Percentiles rank a stretch among this genome's conserved stretches.
Evolutionary conservation across 2,888 invertebrate genomes (phyloP).

Genomic region (Temnothorax ravouxi): DNA sequence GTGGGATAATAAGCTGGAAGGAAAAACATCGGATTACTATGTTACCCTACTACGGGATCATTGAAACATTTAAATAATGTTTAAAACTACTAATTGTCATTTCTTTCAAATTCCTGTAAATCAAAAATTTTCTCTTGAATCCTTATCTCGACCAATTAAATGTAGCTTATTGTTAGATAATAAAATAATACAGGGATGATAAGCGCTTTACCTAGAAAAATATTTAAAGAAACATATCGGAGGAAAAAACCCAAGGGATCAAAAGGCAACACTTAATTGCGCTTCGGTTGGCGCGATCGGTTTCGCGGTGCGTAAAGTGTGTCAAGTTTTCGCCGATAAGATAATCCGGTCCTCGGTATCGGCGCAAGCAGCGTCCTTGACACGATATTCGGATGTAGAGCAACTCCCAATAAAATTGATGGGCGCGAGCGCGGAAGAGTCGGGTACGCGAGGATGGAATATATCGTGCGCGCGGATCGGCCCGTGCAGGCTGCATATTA

Average conservation of each 20-base stretch:
- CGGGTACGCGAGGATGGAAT: neutral
- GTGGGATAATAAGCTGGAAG: neutral
- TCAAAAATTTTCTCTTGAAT: neutral
- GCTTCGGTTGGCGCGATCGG: neutral
- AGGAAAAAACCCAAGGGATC: neutral
- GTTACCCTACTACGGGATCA: neutral
- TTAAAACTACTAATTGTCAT: neutral
- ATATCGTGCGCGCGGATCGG: neutral
- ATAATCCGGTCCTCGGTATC: slow-evolving; percentile 28
- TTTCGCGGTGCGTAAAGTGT: slow-evolving; percentile 10
- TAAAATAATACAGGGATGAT: neutral
- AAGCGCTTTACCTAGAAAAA: neutral
- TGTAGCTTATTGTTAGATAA: neutral
- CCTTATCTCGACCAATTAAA: no score
- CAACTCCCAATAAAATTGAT: slow-evolving; percentile 50
- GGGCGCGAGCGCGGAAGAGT: slow-evolving; percentile 31
- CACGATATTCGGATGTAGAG: slow-evolving; percentile 60
- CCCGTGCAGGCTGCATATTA: neutral
- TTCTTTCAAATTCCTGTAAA: neutral
- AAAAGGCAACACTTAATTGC: neutral
- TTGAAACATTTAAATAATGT: neutral
- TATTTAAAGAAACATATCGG: neutral
- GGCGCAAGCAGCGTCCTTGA: slow-evolving; percentile 59
- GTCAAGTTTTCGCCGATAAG: slow-evolving; percentile 46
- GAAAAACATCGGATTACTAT: neutral